Evolutionary conservation across 2,888 invertebrate species (phyloP).

Genomic region (Metacarcinus magister): DNA sequence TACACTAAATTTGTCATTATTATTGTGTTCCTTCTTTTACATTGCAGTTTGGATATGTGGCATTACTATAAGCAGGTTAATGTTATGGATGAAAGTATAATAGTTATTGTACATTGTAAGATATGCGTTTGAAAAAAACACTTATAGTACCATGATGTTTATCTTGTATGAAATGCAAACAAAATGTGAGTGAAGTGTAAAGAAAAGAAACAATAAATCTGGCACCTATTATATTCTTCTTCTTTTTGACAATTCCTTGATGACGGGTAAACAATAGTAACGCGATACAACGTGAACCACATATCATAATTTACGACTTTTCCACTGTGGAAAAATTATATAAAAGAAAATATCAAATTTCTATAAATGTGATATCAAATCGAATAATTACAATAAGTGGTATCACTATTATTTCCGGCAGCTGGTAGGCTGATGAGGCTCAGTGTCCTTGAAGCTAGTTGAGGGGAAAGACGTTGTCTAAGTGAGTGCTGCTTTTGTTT

Average conservation of each 20-base stretch:
- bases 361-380: neutral
- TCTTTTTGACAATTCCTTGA: neutral
- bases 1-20: too few species aligned
- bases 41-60: too few species aligned
- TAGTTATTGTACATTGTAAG: too few species aligned
- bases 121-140: too few species aligned
- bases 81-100: too few species aligned
- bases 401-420: neutral
- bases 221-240: neutral
- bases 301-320: neutral
- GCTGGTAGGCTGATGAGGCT: neutral
- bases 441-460: neutral
- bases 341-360: neutral
- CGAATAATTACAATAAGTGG: neutral
- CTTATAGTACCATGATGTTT: neutral
- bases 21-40: too few species aligned
- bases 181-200: neutral
- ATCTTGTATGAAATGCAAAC: neutral
- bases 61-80: too few species aligned
- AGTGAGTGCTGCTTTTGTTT: neutral
- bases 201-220: neutral
- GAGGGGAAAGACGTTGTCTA: neutral
- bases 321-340: neutral
- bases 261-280: conserved; percentile 9
- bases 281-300: neutral